Evolutionary conservation across 2,888 invertebrate genomes (phyloP).

Genomic region (Nomada goodeniana): DNA sequence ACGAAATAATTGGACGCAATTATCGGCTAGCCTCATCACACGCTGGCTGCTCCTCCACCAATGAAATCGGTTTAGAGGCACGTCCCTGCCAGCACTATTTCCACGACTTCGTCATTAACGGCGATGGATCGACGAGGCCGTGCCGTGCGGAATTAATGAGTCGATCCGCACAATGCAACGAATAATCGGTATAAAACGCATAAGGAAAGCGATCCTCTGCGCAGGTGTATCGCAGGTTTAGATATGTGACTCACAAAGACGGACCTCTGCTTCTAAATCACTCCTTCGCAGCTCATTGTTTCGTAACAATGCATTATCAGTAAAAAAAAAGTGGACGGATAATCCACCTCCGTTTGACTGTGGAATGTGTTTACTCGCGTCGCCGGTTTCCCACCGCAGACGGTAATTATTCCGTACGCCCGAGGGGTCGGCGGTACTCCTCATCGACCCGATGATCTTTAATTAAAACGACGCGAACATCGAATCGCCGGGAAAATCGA

Average conservation of each 20-base stretch:
- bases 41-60: background rate
- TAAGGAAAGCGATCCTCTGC: slow-evolving; percentile 64
- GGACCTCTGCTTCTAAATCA: slow-evolving; percentile 55
- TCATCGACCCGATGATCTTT: slow-evolving; percentile 53
- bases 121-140: slow-evolving; percentile 46
- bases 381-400: slow-evolving; percentile 34
- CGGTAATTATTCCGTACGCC: slow-evolving; percentile 50
- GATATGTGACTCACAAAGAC: slow-evolving; percentile 59
- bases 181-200: slow-evolving; percentile 69
- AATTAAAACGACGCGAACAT: slow-evolving; percentile 45
- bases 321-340: slow-evolving; percentile 45
- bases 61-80: slow-evolving; percentile 32
- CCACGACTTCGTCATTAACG: slow-evolving; percentile 48
- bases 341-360: slow-evolving; percentile 20
- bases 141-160: slow-evolving; percentile 64
- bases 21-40: slow-evolving; percentile 7
- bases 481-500: slow-evolving; percentile 32
- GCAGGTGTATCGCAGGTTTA: slow-evolving; percentile 63
- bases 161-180: slow-evolving; percentile 61
- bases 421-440: background rate
- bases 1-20: slow-evolving; percentile 30
- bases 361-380: slow-evolving; percentile 52
- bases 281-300: slow-evolving; percentile 64
- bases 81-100: slow-evolving; percentile 22
- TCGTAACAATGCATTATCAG: slow-evolving; percentile 50